Evolutionary conservation across 2,888 invertebrate genomes (phyloP), one percentile per base, ranked within the genome.

Genomic region (Nemoura dubitans): DNA sequence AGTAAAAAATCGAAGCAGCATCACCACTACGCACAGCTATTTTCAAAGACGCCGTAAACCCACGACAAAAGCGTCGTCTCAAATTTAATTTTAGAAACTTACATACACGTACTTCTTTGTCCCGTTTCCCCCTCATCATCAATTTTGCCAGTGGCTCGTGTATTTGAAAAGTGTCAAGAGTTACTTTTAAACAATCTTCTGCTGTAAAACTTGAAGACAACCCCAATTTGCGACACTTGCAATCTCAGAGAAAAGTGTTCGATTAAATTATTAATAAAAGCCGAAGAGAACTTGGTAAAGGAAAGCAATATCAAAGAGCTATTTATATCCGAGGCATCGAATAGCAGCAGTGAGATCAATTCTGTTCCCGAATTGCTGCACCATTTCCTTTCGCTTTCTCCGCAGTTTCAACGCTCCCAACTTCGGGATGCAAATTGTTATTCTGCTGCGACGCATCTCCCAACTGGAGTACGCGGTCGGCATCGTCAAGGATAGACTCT

Each of bases 121-220:
- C 21, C 59, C 59, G 21, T 59, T 59, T 59, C 59, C 59, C 59
- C 21, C 59, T 59, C 59, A 59, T 59, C 59, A 59, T 59, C 59
- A 59, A 59, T 59, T 59, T 59, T 59, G 21, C 59, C 59, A 59
- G 16, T 59, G 59, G 59, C 16, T 7, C 59, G 14, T 59, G 59
- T 59, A 59, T 59, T 59, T 59, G 59, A 59, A 59, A 59, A 59
- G 59, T 59, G 59, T 59, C 59, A 59, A 59, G 59, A 10, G 59
- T 59, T 59, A 59, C 59, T 59, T 59, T 59, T 59, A 59, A 59
- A 59, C 59, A 59, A 59, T 59, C 59, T 59, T 59, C 59, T 21
- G 59, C 59, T 59, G 59, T 59, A 59, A 59, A 59, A 59, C 59
- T 59, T 21, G 59, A 59, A 59, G 59, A 59, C 59, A 21, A 10